Conservation (phyloP, 2,888 invertebrate species). For the Brachyopa scutellaris region DNA sequence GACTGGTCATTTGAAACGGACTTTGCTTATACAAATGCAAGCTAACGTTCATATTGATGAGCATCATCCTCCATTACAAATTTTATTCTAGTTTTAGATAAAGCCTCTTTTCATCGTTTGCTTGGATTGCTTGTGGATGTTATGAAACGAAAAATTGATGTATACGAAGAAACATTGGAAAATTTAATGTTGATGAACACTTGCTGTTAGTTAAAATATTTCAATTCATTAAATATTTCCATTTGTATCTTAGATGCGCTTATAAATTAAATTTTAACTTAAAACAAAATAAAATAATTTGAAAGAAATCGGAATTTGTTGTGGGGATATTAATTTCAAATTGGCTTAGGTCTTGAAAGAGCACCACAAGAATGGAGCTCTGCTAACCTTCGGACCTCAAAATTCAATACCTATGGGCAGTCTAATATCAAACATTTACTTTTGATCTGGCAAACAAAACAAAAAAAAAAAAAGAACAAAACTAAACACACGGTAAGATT, state of each 20-base stretch:
- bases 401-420: background rate
- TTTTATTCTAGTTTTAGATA: slow-evolving; percentile 91
- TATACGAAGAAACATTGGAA: slow-evolving; percentile 86
- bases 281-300: slow-evolving; percentile 4
- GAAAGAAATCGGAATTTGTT: background rate
- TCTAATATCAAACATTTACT: background rate
- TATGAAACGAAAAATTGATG: slow-evolving; percentile 97
- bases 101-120: slow-evolving; percentile 97
- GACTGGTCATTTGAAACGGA: too few species aligned
- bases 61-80: too few species aligned
- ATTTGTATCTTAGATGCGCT: background rate
- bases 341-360: background rate
- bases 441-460: slow-evolving; percentile 39
- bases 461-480: slow-evolving; percentile 17
- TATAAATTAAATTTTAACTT: background rate
- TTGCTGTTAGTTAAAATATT: slow-evolving; percentile 33
- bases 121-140: slow-evolving; percentile 98
- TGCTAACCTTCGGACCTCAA: background rate
- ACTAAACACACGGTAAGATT: slow-evolving; percentile 43
- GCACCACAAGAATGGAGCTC: too few species aligned
- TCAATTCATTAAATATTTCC: background rate
- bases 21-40: too few species aligned
- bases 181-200: slow-evolving; percentile 44
- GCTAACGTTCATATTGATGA: too few species aligned
- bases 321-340: background rate